Evolutionary conservation across 2,797 vertebrate species (phyloP).

Genomic region (Champsocephalus esox): DNA sequence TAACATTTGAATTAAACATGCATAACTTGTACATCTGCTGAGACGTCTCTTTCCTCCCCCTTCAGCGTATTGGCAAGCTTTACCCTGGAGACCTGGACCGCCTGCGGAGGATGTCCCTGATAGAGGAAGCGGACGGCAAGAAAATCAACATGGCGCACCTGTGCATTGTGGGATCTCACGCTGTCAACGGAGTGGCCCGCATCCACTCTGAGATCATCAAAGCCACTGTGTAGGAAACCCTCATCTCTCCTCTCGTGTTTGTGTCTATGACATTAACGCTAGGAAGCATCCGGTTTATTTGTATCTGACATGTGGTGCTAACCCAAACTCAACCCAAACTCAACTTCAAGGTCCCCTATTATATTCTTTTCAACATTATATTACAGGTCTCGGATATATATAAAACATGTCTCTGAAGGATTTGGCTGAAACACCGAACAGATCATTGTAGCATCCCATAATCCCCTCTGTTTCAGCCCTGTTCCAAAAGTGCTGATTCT

Average conservation of each 20-base stretch:
- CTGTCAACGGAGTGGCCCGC: constrained; percentile 93
- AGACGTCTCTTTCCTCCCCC: constrained; percentile 5
- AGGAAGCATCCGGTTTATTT: background rate
- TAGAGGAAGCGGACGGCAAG: constrained; percentile 91
- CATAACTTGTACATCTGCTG: background rate
- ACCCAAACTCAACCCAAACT: too few species aligned
- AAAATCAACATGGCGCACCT: constrained; percentile 97
- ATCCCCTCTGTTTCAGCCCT: too few species aligned
- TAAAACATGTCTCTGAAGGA: too few species aligned
- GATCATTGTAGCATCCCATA: too few species aligned
- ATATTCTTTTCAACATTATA: too few species aligned
- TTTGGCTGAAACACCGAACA: too few species aligned
- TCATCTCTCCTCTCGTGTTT: background rate
- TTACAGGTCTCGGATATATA: too few species aligned
- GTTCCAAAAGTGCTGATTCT: too few species aligned
- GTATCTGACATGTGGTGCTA: background rate
- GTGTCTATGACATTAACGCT: background rate
- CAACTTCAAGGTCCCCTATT: too few species aligned
- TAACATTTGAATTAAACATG: too few species aligned
- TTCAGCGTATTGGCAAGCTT: constrained; percentile 82
- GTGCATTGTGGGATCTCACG: constrained; percentile 93
- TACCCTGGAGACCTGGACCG: constrained; percentile 89
- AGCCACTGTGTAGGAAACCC: constrained; percentile 86
- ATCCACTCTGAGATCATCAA: constrained; percentile 97
- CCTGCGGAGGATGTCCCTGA: constrained; percentile 92